A percentile compares a stretch with the other conserved stretches of the same genome.
Evolutionary conservation across 2,888 invertebrate species (phyloP).

Genomic region (Morpho deidamia): DNA sequence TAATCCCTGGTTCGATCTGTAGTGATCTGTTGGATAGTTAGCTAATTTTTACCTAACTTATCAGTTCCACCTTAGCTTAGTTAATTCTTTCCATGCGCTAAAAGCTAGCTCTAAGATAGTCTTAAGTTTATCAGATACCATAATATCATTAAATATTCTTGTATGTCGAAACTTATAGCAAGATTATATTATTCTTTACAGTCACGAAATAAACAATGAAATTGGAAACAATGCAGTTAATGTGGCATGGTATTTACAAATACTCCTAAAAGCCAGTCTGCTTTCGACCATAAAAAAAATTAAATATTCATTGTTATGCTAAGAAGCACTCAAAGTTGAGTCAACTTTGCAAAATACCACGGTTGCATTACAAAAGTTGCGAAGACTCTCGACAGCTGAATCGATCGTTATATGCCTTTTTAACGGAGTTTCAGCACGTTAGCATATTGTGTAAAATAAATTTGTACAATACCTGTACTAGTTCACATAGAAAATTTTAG

Average conservation of each 20-base stretch:
- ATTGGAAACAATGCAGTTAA: not conserved
- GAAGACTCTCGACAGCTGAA: slow-evolving; percentile 20
- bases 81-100: too few species aligned
- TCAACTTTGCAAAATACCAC: slow-evolving; percentile 22
- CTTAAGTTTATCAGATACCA: too few species aligned
- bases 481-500: too few species aligned
- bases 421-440: slow-evolving; percentile 10
- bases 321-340: slow-evolving; percentile 30
- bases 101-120: too few species aligned
- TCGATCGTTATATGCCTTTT: slow-evolving; percentile 20
- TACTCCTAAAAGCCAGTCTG: slow-evolving; percentile 18
- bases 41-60: too few species aligned
- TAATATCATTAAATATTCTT: too few species aligned
- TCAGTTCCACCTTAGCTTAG: too few species aligned
- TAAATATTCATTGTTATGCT: slow-evolving; percentile 33
- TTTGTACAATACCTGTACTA: not conserved
- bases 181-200: too few species aligned
- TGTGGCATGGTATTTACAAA: slow-evolving; percentile 1
- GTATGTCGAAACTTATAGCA: too few species aligned
- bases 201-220: too few species aligned
- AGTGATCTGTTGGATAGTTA: too few species aligned
- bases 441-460: not conserved
- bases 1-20: too few species aligned
- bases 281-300: slow-evolving; percentile 27
- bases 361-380: slow-evolving; percentile 27